Base-by-base conservation (phyloP, 2,888 invertebrate species). In the Ypsolopha sequella region DNA sequence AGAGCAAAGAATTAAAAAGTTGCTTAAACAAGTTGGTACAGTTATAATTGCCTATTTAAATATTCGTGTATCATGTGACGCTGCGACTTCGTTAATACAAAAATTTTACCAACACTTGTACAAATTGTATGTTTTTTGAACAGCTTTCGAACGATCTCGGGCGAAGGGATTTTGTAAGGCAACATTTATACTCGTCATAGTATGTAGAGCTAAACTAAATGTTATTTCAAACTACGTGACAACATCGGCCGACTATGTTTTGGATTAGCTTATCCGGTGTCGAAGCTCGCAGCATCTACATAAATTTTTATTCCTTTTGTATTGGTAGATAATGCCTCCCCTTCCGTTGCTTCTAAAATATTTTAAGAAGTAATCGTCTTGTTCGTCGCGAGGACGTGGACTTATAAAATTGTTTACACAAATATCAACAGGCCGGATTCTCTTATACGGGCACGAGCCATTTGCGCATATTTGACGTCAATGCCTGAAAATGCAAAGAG, bases 401-500 rank as follows among this genome's bases (percentile, higher is more conserved):
- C 3, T n/a, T 43, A 14, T 43, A 9, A 14, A 43, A 33, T 7
- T 4, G 11, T 34, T 34, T 10, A 10, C 36, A 14, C 13, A 47
- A 47, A 47, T 36, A 47, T 10, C 7, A 47, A 47, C 11, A 14
- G 36, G 7, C 14, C 14, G 36, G 36, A 47, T 52, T 56, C 62
- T 60, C 59, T 56, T 62, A 67, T 63, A 66, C 64, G 65, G 63
- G 64, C 62, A 58, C 57, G 58, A 54, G 57, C 62, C 60, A 62
- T 62, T 62, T 62, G 56, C 62, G 57, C 48, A 58, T 62, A 64
- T 70, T 74, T 72, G 72, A 76, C 74, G 74, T 72, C 74, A 75
- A 63, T 69, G 66, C 63, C 66, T 68, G 64, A 64, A 71, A 70
- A 68, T 74, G 67, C 66, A 73, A 62, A 61, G 62, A 60, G 62